Evolutionary conservation across 2,113 vertebrate species (phyloP), one percentile per base, ranked within the genome.

Genomic region (Deroptyus accipitrinus): DNA sequence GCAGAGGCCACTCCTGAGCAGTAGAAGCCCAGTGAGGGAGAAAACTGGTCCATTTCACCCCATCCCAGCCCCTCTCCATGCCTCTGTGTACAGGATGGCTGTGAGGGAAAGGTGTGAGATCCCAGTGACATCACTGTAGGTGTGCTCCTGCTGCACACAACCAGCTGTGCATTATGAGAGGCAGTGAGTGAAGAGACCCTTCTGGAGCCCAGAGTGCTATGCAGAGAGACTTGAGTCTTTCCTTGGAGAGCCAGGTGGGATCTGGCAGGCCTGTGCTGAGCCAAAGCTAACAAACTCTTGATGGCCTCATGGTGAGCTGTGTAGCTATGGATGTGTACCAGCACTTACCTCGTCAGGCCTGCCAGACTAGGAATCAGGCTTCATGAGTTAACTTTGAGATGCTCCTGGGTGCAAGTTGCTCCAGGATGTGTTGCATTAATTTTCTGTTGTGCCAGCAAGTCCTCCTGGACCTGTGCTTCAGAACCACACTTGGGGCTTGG

Each of bases 61-160:
- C 11, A 17, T 17, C 6, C 3, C 46, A 35, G 35, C 10, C 25
- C 7, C 6, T 0, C 3, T 57, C 25, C 4, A 1, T 4, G 11
- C 12, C 23, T 30, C 16, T 62, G 41, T 19, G 9, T 61, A 6
- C 18, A 33, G 33, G 31, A 4, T 13, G 16, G 19, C 49, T 17
- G 22, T 41, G 30, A 77, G 30, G 55, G 63, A 8, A 11, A 12
- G 28, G 35, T 10, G 1, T 1, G 16, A 39, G 16, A 39, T 66
- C n/a, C 46, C 25, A 9, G 23, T 48, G 63, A 7, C 0, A 1
- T 35, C 23, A 7, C 23, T 1, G 8, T 16, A n/a, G 41, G 30
- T 0, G 2, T 4, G 2, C 9, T 51, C 13, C 14, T 24, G 48
- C 37, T 63, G 46, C 1, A 2, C 7, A 1, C 54, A 33, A 42